Percentiles rank a stretch among this genome's conserved stretches.
These are phyloP conservation scores for Lasioglossum marginatum DNA, from an alignment of 2,888 invertebrate genomes.

Conservation along the genomic window DNA sequence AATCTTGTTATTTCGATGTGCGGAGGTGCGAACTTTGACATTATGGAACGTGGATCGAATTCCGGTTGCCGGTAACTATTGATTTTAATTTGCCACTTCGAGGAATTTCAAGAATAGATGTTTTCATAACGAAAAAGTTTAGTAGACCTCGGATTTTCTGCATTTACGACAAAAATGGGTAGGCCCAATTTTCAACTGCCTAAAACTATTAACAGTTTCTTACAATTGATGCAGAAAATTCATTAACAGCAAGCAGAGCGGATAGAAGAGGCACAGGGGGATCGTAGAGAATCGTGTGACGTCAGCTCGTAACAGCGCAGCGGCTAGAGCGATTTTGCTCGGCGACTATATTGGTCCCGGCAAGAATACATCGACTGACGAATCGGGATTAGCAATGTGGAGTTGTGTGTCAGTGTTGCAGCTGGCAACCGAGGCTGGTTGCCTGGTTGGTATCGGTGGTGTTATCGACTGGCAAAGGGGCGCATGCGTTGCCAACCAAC, in stretches of 20 bases:
- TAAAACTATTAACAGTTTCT: background rate
- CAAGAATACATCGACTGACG: conserved; percentile 14
- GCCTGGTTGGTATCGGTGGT: conserved; percentile 60
- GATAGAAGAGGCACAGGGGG: background rate
- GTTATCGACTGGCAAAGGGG: conserved; percentile 67
- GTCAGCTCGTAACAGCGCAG: background rate
- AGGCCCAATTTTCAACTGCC: background rate
- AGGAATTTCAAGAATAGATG: background rate
- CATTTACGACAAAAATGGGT: background rate
- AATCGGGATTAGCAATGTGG: conserved; percentile 54
- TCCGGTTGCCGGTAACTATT: background rate
- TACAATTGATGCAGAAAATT: background rate
- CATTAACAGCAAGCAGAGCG: too few relatives aligned
- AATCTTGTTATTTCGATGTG: background rate
- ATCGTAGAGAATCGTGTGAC: background rate
- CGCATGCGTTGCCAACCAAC: conserved; percentile 64
- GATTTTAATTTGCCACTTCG: background rate
- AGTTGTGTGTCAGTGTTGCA: conserved; percentile 64
- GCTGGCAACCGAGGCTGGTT: conserved; percentile 60
- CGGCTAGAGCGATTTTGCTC: background rate
- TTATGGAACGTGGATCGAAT: background rate
- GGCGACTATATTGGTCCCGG: background rate
- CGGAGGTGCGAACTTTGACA: background rate
- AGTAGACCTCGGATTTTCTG: background rate
- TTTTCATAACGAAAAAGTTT: background rate